Percentiles rank a stretch among this genome's conserved stretches.
Conservation (phyloP, 2,888 invertebrate genomes). For the Drosophila mimetica region DNA sequence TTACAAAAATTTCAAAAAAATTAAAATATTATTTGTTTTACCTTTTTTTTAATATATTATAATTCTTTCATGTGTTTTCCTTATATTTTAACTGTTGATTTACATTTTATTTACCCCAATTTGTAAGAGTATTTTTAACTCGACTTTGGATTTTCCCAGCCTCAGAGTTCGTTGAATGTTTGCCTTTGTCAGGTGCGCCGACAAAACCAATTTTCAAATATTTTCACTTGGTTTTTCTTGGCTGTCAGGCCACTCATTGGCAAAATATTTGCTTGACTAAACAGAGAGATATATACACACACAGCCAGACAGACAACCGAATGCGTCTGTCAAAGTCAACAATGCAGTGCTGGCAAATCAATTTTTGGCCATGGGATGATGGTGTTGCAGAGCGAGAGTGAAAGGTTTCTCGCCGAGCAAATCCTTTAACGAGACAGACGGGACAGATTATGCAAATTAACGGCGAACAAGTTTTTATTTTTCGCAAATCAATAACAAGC, state of each 20-base stretch:
- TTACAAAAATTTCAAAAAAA: too few species aligned
- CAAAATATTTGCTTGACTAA: slow-evolving; percentile 72
- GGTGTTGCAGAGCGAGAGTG: slow-evolving; percentile 51
- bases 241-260: slow-evolving; percentile 62
- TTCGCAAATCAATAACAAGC: slow-evolving; percentile 62
- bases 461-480: slow-evolving; percentile 53
- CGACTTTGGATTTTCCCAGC: not conserved
- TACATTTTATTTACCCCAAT: not conserved
- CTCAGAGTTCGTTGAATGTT: slow-evolving; percentile 54
- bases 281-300: slow-evolving; percentile 45
- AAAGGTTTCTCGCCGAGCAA: slow-evolving; percentile 59
- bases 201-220: slow-evolving; percentile 82
- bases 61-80: too few species aligned
- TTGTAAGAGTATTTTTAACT: slow-evolving; percentile 12
- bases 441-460: slow-evolving; percentile 74
- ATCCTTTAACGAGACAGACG: slow-evolving; percentile 71
- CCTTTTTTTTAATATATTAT: too few species aligned
- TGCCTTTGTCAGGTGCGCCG: slow-evolving; percentile 78
- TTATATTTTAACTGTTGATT: too few species aligned
- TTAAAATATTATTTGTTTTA: too few species aligned
- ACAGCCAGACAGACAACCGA: slow-evolving; percentile 12
- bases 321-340: slow-evolving; percentile 60
- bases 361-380: slow-evolving; percentile 43
- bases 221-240: slow-evolving; percentile 73
- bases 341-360: slow-evolving; percentile 74